phyloP scores from a whole-genome alignment of 2,797 vertebrate species.

The Aselliscus stoliczkanus region DNA sequence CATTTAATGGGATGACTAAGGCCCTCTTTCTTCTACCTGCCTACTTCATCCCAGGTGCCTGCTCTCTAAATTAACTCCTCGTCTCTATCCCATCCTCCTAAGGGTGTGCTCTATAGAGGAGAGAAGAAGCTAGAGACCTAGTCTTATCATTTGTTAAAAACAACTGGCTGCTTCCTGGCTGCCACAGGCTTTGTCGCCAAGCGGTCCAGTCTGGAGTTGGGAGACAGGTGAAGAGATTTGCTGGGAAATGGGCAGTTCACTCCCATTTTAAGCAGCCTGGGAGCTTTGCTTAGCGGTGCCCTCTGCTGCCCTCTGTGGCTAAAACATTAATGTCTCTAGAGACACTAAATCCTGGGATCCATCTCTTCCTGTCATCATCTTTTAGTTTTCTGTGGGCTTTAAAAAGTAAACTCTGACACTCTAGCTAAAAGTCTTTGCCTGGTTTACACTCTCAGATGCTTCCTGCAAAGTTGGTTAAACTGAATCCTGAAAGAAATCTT shows the following conservation, averaged over 20 bases:
- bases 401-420: not conserved
- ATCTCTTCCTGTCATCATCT: not conserved
- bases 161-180: not conserved
- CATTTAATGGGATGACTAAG: not conserved
- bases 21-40: not conserved
- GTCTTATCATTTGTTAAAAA: not conserved
- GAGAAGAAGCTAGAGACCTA: not conserved
- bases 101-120: not conserved
- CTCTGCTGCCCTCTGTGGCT: slow-evolving; percentile 60
- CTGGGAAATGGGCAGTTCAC: not conserved
- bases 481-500: slow-evolving; percentile 23
- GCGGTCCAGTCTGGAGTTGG: not conserved
- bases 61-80: not conserved
- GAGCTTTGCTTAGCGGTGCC: not conserved
- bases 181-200: not conserved
- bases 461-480: slow-evolving; percentile 26
- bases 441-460: not conserved
- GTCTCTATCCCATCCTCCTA: not conserved
- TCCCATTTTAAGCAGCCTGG: not conserved
- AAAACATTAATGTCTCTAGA: not conserved
- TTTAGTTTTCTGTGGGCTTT: not conserved
- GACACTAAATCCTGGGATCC: not conserved
- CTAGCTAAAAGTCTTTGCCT: not conserved
- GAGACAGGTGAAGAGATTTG: not conserved
- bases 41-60: not conserved